Conservation (phyloP, 2,888 invertebrate genomes). For the Mechanitis mazaeus region DNA sequence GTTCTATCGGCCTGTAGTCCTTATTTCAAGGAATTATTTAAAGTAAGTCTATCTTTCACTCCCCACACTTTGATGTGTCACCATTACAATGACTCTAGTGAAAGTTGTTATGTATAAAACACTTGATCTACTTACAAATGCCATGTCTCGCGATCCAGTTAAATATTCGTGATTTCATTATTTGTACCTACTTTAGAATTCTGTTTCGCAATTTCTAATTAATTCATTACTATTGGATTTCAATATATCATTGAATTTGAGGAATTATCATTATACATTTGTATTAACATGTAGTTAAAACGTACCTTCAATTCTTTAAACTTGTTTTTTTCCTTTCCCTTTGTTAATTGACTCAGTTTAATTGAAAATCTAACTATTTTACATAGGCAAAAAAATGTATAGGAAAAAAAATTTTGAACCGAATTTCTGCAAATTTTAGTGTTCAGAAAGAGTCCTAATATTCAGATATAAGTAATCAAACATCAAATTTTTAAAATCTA, state of each 20-base stretch:
- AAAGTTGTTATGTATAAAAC: constrained; percentile 78
- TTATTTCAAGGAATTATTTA: constrained; percentile 90
- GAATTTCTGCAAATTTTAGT: no score
- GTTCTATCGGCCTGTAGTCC: constrained; percentile 91
- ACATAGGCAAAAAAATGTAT: background rate
- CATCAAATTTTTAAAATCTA: no score
- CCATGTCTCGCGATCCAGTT: constrained; percentile 77
- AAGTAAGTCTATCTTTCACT: constrained; percentile 81
- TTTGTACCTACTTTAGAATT: constrained; percentile 74
- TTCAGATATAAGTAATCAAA: no score
- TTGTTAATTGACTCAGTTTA: background rate
- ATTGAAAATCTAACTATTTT: background rate
- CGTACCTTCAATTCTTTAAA: background rate
- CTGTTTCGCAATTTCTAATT: constrained; percentile 75
- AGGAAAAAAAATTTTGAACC: background rate
- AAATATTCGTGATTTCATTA: constrained; percentile 77
- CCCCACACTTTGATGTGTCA: constrained; percentile 77
- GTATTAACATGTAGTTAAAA: constrained; percentile 11
- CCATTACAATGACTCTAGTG: constrained; percentile 77
- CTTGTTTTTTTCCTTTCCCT: constrained; percentile 1
- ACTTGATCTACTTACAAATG: constrained; percentile 78
- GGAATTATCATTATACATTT: constrained; percentile 22
- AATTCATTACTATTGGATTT: constrained; percentile 62
- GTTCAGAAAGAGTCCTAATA: no score
- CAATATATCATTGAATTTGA: constrained; percentile 30